Evolutionary conservation across 1,140 invertebrate species (phyloP).

Genomic region (Aradophagus sp.): DNA sequence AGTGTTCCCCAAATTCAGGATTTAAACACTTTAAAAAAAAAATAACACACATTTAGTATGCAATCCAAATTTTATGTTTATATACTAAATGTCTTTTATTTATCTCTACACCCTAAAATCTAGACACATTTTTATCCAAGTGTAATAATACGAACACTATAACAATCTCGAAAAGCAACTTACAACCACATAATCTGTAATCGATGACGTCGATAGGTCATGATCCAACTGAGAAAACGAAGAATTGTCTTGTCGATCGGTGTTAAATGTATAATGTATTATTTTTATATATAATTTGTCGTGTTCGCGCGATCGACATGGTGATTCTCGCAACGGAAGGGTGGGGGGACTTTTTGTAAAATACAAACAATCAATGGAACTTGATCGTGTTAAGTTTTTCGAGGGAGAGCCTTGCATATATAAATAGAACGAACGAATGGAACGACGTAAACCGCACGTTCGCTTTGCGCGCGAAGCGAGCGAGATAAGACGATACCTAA

Average conservation of each 20-base stretch:
- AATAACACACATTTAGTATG: too few species aligned
- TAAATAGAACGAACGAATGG: slow-evolving; percentile 34
- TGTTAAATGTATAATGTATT: slow-evolving; percentile 63
- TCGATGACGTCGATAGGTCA: slow-evolving; percentile 16
- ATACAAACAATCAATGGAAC: slow-evolving; percentile 48
- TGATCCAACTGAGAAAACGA: slow-evolving; percentile 7
- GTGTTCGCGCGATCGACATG: slow-evolving; percentile 58
- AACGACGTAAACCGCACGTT: slow-evolving; percentile 31
- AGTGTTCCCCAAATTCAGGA: too few species aligned
- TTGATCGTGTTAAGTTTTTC: slow-evolving; percentile 51
- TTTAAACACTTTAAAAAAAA: too few species aligned
- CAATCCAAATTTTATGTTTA: too few species aligned
- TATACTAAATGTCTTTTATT: too few species aligned
- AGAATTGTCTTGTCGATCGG: slow-evolving; percentile 64
- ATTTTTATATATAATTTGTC: slow-evolving; percentile 74
- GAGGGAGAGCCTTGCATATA: slow-evolving; percentile 56
- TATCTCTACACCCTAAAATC: too few species aligned
- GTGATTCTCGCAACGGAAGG: too few species aligned
- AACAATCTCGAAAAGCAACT: slow-evolving; percentile 1
- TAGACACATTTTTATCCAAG: neutral
- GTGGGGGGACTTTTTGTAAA: slow-evolving; percentile 40
- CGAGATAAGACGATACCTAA: slow-evolving; percentile 15
- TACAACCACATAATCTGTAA: neutral
- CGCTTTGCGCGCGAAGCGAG: slow-evolving; percentile 17
- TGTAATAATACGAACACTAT: neutral